phyloP scores from a whole-genome alignment of 2,888 invertebrate genomes.

The Plusia festucae region DNA sequence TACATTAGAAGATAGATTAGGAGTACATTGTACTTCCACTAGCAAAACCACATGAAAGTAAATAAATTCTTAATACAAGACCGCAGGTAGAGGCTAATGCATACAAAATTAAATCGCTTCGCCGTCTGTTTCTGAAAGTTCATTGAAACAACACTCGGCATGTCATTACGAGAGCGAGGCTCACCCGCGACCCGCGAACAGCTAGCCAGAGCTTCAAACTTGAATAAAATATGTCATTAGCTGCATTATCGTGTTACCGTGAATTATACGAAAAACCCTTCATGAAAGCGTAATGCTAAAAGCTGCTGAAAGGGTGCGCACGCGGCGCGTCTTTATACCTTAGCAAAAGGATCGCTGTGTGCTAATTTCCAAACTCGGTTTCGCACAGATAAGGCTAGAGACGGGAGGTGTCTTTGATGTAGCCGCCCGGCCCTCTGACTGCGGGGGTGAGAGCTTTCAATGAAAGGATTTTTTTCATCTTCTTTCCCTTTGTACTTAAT shows the following conservation, averaged over 20 bases:
- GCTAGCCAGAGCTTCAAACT: constrained; percentile 64
- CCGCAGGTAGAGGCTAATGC: constrained; percentile 6
- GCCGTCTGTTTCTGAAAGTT: constrained; percentile 16
- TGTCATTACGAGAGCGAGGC: constrained; percentile 62
- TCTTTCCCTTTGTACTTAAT: constrained; percentile 89
- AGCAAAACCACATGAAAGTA: not conserved
- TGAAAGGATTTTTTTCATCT: constrained; percentile 90
- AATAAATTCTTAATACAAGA: not conserved
- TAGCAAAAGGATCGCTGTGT: constrained; percentile 77
- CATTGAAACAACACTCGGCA: constrained; percentile 63
- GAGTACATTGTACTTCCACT: not conserved
- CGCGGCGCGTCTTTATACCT: constrained; percentile 68
- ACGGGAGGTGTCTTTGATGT: constrained; percentile 88
- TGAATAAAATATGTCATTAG: constrained; percentile 84
- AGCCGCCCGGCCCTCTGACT: constrained; percentile 87
- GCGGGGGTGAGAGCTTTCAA: constrained; percentile 88
- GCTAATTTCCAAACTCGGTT: constrained; percentile 89
- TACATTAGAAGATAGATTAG: too few relatives aligned
- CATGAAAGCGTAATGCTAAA: constrained; percentile 83
- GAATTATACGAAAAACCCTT: constrained; percentile 79
- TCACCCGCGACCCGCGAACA: constrained; percentile 38
- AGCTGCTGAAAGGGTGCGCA: constrained; percentile 84
- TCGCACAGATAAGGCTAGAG: constrained; percentile 86
- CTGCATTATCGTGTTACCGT: constrained; percentile 77
- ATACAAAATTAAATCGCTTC: constrained; percentile 14